Conservation (phyloP, 2,888 invertebrate genomes). For the Iphiclides podalirius region DNA sequence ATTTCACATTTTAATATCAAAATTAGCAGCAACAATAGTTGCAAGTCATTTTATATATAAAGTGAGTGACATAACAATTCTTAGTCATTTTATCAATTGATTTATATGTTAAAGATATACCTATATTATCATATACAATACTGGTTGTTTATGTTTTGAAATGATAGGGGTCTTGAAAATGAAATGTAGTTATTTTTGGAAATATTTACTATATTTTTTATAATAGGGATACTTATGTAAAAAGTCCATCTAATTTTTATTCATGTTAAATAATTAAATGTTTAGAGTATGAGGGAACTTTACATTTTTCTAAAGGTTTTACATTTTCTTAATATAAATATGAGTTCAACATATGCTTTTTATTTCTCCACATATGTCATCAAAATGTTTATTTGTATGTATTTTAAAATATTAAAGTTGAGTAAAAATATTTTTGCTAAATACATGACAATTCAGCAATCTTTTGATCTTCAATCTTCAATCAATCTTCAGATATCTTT, state of each 20-base stretch:
- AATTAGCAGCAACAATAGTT: background rate
- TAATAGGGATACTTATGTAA: background rate
- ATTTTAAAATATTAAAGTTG: too few species aligned
- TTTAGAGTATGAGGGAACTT: conserved; percentile 1
- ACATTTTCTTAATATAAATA: conserved; percentile 4
- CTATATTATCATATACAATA: background rate
- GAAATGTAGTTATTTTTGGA: background rate
- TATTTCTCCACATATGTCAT: background rate
- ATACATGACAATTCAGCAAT: too few species aligned
- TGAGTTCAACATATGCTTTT: background rate
- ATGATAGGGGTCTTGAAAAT: background rate
- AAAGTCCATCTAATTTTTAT: background rate
- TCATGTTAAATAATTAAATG: background rate
- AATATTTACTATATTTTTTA: background rate
- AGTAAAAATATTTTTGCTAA: too few species aligned
- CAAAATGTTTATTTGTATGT: too few species aligned
- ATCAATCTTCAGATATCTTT: too few species aligned
- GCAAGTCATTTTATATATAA: background rate
- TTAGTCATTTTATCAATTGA: background rate
- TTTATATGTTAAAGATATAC: background rate
- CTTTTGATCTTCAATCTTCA: too few species aligned
- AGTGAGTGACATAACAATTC: background rate
- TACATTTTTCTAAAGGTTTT: conserved; percentile 15
- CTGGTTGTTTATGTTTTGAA: background rate
- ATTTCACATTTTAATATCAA: background rate